Conservation (phyloP, 64 coral and sea anemone species). For the Porites australiensis region DNA sequence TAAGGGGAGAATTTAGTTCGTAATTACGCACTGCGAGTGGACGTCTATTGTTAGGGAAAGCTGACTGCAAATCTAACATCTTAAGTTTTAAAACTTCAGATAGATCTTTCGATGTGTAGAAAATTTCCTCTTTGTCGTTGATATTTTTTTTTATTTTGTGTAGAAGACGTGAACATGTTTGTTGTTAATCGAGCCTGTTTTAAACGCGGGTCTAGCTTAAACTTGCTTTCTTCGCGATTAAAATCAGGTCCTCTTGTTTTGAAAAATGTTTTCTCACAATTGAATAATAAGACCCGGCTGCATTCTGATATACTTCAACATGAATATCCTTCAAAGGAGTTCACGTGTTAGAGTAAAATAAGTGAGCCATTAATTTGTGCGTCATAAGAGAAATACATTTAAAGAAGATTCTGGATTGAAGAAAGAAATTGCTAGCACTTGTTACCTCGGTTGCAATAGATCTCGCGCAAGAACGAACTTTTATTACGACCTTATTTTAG, state of each 20-base stretch:
- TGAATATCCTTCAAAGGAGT: background rate
- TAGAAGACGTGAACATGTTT: no score
- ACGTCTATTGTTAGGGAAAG: background rate
- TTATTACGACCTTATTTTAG: background rate
- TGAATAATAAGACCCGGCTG: no score
- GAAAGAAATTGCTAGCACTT: background rate
- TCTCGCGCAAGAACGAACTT: background rate
- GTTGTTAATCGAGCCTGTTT: no score
- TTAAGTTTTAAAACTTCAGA: background rate
- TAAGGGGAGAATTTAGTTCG: background rate
- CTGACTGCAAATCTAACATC: background rate
- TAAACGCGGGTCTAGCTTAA: no score
- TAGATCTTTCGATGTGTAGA: background rate
- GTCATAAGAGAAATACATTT: background rate
- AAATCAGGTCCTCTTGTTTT: background rate
- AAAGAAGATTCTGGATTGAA: background rate
- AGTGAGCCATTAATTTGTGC: background rate
- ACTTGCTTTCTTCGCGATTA: background rate
- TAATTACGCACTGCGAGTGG: background rate
- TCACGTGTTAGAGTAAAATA: background rate
- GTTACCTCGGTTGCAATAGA: conserved; percentile 7
- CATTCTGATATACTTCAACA: no score
- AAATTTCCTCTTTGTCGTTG: background rate
- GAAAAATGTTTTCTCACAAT: background rate
- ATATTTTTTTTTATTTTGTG: no score